Evolutionary conservation across 2,888 invertebrate genomes (phyloP), one percentile per base, ranked within the genome.

Genomic region (Philopedon plagiatum): DNA sequence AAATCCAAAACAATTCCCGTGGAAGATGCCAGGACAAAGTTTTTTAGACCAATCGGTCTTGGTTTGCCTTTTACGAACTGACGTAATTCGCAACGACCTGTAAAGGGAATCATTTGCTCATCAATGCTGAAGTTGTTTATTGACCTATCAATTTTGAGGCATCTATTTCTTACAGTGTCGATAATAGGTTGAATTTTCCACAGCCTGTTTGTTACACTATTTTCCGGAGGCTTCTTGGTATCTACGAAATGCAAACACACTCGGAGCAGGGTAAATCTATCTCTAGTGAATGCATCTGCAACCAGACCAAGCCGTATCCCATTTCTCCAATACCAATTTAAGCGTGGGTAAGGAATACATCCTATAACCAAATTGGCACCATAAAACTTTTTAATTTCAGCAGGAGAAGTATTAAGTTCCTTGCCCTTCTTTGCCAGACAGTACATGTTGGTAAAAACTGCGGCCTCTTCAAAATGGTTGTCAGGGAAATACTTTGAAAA

Each of bases 11-110:
- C 79, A 5, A 81, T 66, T 1, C 79, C 78, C 39, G 76, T 66
- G 44, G 76, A 71, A 15, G 80, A 65, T 62, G 80, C 78, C 51
- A 76, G 64, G 13, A 83, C 80, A 76, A 82, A 80, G 72, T 79
- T 81, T 75, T 81, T 82, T 13, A 82, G 64, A 13, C 80, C 80
- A 23, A 79, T 74, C 39, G 79, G 79, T 61, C 80, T 78, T 29
- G 81, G 80, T 68, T 80, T 81, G 11, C 71, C 66, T 44, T 69
- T 73, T 13, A 68, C 65, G 58, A 77, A 77, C 39, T 58, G 58
- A 19, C 37, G 41, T 19, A 67, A 18, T 4, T 37, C 11, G 41
- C 58, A 67, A 15, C 15, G 15, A 11, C 67, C 67, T 1, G 58
- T 19, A 39, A 58, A 67, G 7, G 67, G 67, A 19, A 67, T 58